Conservation (phyloP, 2,797 vertebrate genomes). For the Champsocephalus gunnari region DNA sequence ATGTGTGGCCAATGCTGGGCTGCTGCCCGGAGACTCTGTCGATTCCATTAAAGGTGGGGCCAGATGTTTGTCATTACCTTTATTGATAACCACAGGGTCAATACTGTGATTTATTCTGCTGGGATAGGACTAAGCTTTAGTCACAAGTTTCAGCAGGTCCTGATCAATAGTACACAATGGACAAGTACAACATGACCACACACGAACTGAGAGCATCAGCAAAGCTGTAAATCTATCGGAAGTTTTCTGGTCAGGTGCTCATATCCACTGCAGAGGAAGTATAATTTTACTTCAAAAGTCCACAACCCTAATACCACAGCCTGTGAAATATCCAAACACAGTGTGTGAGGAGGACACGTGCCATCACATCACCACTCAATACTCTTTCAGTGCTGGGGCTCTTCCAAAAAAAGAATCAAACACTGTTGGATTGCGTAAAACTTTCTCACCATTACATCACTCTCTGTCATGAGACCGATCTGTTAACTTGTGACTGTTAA, state of each 20-base stretch:
- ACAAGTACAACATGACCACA: slow-evolving; percentile 83
- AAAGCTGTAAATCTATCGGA: slow-evolving; percentile 69
- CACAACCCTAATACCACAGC: slow-evolving; percentile 12
- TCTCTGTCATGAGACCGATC: slow-evolving; percentile 38
- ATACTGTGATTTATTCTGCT: slow-evolving; percentile 88
- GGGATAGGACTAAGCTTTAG: slow-evolving; percentile 86
- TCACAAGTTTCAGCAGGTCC: slow-evolving; percentile 84
- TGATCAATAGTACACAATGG: slow-evolving; percentile 86
- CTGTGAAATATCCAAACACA: slow-evolving; percentile 20
- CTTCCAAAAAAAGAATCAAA: slow-evolving; percentile 38
- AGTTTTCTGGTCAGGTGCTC: slow-evolving; percentile 61
- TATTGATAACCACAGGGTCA: slow-evolving; percentile 88
- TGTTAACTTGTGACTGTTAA: slow-evolving; percentile 56
- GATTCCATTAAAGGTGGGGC: slow-evolving; percentile 87
- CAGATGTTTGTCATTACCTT: slow-evolving; percentile 89
- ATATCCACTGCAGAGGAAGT: slow-evolving; percentile 24
- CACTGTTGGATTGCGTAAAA: slow-evolving; percentile 33
- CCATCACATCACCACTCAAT: slow-evolving; percentile 7
- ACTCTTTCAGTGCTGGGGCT: slow-evolving; percentile 14
- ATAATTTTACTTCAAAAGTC: slow-evolving; percentile 27
- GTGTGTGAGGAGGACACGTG: not conserved
- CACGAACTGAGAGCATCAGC: slow-evolving; percentile 74
- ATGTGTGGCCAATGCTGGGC: slow-evolving; percentile 77
- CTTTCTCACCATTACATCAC: slow-evolving; percentile 27
- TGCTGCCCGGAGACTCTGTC: slow-evolving; percentile 81